These are phyloP conservation scores for Amazona ochrocephala DNA, from an alignment of 2,797 vertebrate genomes.

Conservation along the genomic window DNA sequence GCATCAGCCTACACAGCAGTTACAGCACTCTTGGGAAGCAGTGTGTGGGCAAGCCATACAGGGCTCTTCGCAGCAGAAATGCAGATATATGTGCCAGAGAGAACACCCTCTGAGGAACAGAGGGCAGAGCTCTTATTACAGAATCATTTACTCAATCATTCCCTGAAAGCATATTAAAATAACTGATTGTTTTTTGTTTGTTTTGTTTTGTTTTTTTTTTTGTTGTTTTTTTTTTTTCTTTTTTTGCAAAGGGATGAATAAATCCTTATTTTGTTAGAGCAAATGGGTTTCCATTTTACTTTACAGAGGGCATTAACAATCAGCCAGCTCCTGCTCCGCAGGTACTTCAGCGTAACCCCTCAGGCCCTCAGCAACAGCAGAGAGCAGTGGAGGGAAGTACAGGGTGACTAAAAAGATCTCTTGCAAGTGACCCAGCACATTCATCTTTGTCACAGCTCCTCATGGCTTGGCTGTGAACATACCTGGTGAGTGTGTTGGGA, in stretches of 20 bases:
- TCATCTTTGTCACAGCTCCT: neutral
- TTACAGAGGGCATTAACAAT: neutral
- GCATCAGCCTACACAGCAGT: constrained; percentile 53
- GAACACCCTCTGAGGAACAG: constrained; percentile 27
- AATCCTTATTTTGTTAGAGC: neutral
- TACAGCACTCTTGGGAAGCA: neutral
- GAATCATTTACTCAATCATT: constrained; percentile 15
- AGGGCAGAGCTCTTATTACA: constrained; percentile 21
- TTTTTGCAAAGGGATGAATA: neutral
- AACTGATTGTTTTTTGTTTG: neutral
- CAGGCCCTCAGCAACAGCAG: neutral
- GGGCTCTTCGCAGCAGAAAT: constrained; percentile 39
- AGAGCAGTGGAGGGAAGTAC: neutral
- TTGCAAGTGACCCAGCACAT: neutral
- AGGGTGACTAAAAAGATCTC: neutral
- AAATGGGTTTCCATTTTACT: neutral
- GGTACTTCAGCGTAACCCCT: neutral
- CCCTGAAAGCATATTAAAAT: neutral
- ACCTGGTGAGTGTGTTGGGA: neutral
- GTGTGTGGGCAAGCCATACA: constrained; percentile 13
- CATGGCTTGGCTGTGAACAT: neutral
- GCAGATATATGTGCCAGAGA: constrained; percentile 33
- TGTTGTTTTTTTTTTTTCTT: neutral
- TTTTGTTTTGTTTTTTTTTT: too few relatives aligned
- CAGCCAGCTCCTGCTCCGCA: neutral